A percentile compares a stretch with the other conserved stretches of the same genome.
Evolutionary conservation across 2,888 invertebrate genomes (phyloP).

Genomic region (Papilio demoleus): DNA sequence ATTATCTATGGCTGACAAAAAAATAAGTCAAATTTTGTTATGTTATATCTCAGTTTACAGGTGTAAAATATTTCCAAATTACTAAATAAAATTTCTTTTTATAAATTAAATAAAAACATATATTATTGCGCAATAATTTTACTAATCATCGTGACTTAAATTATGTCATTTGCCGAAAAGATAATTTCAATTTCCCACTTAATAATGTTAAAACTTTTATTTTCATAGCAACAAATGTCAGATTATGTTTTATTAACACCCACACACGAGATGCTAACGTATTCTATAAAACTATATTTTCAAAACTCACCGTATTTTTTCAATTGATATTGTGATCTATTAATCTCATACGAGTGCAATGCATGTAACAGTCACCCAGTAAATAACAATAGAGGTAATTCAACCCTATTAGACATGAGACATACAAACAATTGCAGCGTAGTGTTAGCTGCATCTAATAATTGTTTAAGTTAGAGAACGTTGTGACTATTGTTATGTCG

Average conservation of each 20-base stretch:
- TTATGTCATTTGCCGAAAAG: not conserved
- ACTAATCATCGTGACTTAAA: not conserved
- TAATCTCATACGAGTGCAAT: not conserved
- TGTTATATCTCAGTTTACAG: not conserved
- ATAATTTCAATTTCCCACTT: not conserved
- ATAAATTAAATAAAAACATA: too few relatives aligned
- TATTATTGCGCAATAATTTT: not conserved
- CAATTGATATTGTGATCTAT: not conserved
- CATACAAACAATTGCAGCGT: constrained; percentile 27
- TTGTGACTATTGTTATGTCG: constrained; percentile 15
- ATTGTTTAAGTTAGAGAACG: constrained; percentile 20
- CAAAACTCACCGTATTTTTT: not conserved
- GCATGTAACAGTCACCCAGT: constrained; percentile 24
- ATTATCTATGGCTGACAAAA: not conserved
- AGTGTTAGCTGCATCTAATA: constrained; percentile 24
- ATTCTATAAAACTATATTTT: too few relatives aligned
- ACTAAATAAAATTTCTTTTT: not conserved
- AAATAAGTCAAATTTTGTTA: too few relatives aligned
- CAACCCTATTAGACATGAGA: constrained; percentile 34
- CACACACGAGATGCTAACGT: not conserved
- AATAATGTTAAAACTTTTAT: too few relatives aligned
- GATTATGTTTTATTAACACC: too few relatives aligned
- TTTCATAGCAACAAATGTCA: too few relatives aligned
- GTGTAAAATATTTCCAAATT: not conserved
- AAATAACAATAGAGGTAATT: constrained; percentile 36